Evolutionary conservation across 2,797 vertebrate species (phyloP).

Genomic region (Halcyon smyrnensis): DNA sequence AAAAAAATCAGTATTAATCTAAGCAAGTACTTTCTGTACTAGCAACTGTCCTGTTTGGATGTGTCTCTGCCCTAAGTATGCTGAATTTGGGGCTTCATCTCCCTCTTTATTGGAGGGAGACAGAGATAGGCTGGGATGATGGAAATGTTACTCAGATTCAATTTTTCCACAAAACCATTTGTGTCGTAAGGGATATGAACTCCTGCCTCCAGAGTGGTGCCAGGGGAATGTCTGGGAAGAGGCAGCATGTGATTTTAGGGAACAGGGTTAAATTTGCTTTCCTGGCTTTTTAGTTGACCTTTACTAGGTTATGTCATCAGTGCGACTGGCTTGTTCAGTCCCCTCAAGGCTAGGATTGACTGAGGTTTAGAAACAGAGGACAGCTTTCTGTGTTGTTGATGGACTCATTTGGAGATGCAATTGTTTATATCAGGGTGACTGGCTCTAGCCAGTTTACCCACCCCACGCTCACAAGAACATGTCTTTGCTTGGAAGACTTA

Average conservation of each 20-base stretch:
- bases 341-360: background rate
- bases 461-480: background rate
- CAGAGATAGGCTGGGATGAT: background rate
- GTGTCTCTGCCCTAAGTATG: background rate
- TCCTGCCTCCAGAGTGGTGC: background rate
- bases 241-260: background rate
- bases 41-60: background rate
- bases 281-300: background rate
- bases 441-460: background rate
- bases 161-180: background rate
- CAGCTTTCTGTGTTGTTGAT: background rate
- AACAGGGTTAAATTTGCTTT: background rate
- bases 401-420: background rate
- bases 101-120: background rate
- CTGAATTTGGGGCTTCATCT: background rate
- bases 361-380: background rate
- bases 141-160: background rate
- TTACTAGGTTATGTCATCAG: accelerated
- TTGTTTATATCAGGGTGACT: background rate
- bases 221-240: background rate
- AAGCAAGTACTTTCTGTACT: background rate
- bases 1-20: background rate
- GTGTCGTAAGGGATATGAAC: accelerated
- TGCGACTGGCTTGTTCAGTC: background rate
- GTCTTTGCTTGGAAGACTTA: background rate